Base-by-base conservation (phyloP, 1,140 invertebrate species). In the Magallana gigas region DNA sequence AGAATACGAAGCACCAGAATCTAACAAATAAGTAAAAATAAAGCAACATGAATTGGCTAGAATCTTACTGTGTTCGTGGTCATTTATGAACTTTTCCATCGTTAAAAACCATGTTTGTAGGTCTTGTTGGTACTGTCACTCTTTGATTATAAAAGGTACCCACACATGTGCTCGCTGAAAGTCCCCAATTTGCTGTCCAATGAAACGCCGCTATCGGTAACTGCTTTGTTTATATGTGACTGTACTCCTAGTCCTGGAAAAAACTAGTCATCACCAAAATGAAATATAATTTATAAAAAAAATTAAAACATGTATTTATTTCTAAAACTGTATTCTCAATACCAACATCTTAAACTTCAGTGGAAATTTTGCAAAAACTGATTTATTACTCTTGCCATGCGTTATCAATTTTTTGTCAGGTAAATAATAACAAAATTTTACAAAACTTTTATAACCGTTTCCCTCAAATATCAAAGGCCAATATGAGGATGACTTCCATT, bases 401-500 rank as follows among this genome's bases (percentile, higher is more conserved):
- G 23, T 23, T 23, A 23, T 23, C 23, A 23, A 23, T 23, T 23
- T 23, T 23, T 23, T 23, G 23, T 23, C 23, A 23, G 23, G 23
- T 23, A 23, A 23, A 23, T 23, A 23, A 23, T 23, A 23, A 23
- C 23, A 23, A 23, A 23, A 23, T 23, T 23, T 23, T 23, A 23
- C 23, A 23, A 23, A 23, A 82, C 59, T 4, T 68, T 68, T 58
- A 76, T 59, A 85, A 82, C 8, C 12, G 23, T n/a, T 68, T 57
- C 59, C 36, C 1, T 83, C 57, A 60, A 64, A 56, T 8, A 88
- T 71, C 62, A 68, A 14, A 23, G 84, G 87, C 87, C 87, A 88
- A 60, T 85, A 88, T 12, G 87, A 57, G 0, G 84, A 80, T 18
- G 76, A 86, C 59, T 64, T 88, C 87, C 87, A 88, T 71, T 86